A percentile compares a stretch with the other conserved stretches of the same genome.
phyloP scores from a whole-genome alignment of 2,113 vertebrate species.

The Pogona vitticeps region DNA sequence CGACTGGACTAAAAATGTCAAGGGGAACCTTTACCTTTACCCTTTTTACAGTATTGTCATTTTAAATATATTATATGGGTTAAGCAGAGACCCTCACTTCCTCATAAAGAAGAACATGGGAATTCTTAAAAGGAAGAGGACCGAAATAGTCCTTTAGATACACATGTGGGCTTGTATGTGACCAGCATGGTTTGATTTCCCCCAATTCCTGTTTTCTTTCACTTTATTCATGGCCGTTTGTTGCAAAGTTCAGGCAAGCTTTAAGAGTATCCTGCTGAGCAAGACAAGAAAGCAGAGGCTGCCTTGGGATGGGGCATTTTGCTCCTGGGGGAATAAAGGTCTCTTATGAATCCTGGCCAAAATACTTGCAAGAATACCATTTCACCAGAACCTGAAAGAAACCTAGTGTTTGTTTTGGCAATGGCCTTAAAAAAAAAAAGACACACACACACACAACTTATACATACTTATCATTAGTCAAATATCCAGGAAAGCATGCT shows the following conservation, averaged over 20 bases:
- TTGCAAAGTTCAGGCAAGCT: not conserved
- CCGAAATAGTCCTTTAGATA: no score
- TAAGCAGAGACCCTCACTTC: no score
- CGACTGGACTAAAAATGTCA: no score
- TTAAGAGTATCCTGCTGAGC: not conserved
- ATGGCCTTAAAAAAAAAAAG: not conserved
- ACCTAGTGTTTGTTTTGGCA: slow-evolving; percentile 61
- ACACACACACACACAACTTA: no score
- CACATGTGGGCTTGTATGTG: not conserved
- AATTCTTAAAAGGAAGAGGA: no score
- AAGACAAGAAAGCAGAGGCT: not conserved
- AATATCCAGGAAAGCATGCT: slow-evolving; percentile 47
- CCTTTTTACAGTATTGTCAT: no score
- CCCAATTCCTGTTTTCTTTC: no score
- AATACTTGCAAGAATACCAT: not conserved
- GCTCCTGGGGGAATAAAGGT: not conserved
- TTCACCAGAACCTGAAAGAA: slow-evolving; percentile 6
- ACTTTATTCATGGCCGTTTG: not conserved
- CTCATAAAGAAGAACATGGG: no score
- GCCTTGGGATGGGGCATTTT: not conserved
- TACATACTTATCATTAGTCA: slow-evolving; percentile 1
- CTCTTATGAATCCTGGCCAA: not conserved
- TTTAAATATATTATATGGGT: no score
- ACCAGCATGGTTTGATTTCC: no score
- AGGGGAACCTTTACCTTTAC: no score